phyloP scores from a whole-genome alignment of 2,888 invertebrate species.

The Tachina lurida region DNA sequence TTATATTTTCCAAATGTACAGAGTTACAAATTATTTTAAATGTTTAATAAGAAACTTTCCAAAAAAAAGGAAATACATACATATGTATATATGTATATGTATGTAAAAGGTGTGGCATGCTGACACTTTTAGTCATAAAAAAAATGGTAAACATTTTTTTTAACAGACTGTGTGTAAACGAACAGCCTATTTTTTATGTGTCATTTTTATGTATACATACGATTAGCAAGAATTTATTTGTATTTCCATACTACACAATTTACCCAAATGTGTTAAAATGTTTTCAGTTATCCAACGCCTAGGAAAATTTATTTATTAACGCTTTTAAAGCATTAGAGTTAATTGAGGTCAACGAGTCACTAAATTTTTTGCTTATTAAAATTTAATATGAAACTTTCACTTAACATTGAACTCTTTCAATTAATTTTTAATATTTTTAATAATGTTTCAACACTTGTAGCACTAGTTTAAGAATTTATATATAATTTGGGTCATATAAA shows the following conservation, averaged over 20 bases:
- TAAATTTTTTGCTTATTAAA: not conserved
- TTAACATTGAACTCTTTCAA: constrained; percentile 20
- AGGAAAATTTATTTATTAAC: constrained; percentile 18
- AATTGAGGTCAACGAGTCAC: constrained; percentile 45
- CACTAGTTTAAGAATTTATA: constrained; percentile 3
- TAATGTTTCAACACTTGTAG: constrained; percentile 14
- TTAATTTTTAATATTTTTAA: constrained; percentile 25
- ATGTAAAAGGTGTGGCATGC: constrained; percentile 54
- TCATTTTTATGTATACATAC: constrained; percentile 27
- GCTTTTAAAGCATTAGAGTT: not conserved
- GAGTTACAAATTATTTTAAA: constrained; percentile 5
- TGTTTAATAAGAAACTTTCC: not conserved
- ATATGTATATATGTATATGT: not conserved
- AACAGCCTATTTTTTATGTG: constrained; percentile 4
- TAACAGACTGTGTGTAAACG: constrained; percentile 22
- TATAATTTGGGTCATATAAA: not conserved
- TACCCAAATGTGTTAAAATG: too few relatives aligned
- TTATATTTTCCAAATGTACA: constrained; percentile 14
- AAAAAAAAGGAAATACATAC: not conserved
- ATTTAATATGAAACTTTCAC: not conserved
- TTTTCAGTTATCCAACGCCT: too few relatives aligned
- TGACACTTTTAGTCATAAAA: constrained; percentile 27
- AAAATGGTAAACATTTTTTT: constrained; percentile 20
- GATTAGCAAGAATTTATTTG: not conserved
- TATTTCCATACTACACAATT: not conserved